Conservation (phyloP, 2,888 invertebrate genomes). For the Tethea ocularis region DNA sequence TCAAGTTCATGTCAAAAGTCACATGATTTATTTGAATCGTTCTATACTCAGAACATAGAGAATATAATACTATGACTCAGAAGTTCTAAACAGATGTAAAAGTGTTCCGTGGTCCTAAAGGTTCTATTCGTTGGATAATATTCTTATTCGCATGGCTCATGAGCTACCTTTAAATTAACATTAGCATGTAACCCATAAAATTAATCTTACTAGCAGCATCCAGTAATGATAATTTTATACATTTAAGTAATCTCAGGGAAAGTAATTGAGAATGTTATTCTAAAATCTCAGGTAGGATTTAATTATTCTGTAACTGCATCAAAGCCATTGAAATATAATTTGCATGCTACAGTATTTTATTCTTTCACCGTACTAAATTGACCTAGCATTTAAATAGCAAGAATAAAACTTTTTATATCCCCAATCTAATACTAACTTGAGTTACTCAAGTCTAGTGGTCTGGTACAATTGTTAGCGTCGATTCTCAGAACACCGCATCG, state of each 20-base stretch:
- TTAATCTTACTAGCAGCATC: too few species aligned
- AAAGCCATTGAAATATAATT: neutral
- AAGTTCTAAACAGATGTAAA: too few species aligned
- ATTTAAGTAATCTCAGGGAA: slow-evolving; percentile 10
- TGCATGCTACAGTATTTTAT: neutral
- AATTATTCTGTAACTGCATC: neutral
- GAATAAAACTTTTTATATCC: neutral
- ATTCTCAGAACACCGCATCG: slow-evolving; percentile 33
- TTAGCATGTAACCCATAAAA: too few species aligned
- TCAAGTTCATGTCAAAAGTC: neutral
- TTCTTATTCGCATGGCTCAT: too few species aligned
- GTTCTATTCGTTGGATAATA: neutral
- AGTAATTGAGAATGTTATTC: slow-evolving; percentile 20
- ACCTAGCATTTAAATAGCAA: neutral
- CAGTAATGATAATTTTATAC: too few species aligned
- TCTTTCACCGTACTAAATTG: neutral
- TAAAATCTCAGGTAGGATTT: neutral
- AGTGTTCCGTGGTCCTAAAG: too few species aligned
- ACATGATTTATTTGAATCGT: neutral
- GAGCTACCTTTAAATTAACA: too few species aligned
- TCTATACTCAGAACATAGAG: too few species aligned
- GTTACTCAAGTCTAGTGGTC: slow-evolving; percentile 19
- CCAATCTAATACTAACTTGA: neutral
- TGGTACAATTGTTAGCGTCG: slow-evolving; percentile 40
- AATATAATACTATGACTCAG: too few species aligned